Evolutionary conservation across 2,113 vertebrate species (phyloP).

Genomic region (Mormyrus iriodes): DNA sequence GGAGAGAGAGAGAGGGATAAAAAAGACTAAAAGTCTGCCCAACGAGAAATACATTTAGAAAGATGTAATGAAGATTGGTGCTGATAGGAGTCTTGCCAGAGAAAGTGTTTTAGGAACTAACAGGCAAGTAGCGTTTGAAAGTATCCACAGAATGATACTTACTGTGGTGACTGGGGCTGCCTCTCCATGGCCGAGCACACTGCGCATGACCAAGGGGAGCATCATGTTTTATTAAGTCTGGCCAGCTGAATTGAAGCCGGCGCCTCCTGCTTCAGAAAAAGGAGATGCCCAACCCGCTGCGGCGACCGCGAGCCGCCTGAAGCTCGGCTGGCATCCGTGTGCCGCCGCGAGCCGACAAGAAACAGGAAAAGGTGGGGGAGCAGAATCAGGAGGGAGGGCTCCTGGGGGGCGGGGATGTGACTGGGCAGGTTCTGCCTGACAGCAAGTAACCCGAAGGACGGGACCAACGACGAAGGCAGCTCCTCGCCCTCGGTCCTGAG

Average conservation of each 20-base stretch:
- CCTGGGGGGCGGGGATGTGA: background rate
- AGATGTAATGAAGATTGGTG: background rate
- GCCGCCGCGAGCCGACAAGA: background rate
- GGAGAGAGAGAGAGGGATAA: background rate
- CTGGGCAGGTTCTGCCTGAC: background rate
- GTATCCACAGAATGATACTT: background rate
- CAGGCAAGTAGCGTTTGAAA: background rate
- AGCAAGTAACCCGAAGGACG: slow-evolving; percentile 14
- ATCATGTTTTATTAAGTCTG: background rate
- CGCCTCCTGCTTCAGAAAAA: background rate
- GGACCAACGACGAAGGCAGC: slow-evolving; percentile 2
- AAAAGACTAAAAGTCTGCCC: background rate
- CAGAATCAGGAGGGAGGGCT: background rate
- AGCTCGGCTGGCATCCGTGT: background rate
- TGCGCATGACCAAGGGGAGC: background rate
- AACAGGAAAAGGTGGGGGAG: background rate
- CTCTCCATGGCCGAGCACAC: background rate
- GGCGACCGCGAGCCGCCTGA: background rate
- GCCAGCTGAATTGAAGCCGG: background rate
- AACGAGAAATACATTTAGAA: background rate
- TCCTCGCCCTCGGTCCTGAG: background rate
- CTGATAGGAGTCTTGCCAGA: background rate
- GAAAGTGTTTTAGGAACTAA: background rate
- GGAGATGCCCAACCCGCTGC: background rate
- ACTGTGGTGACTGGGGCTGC: background rate